Evolutionary conservation across 1,140 invertebrate genomes (phyloP), one percentile per base, ranked within the genome.

Genomic region (Watersipora subatra): DNA sequence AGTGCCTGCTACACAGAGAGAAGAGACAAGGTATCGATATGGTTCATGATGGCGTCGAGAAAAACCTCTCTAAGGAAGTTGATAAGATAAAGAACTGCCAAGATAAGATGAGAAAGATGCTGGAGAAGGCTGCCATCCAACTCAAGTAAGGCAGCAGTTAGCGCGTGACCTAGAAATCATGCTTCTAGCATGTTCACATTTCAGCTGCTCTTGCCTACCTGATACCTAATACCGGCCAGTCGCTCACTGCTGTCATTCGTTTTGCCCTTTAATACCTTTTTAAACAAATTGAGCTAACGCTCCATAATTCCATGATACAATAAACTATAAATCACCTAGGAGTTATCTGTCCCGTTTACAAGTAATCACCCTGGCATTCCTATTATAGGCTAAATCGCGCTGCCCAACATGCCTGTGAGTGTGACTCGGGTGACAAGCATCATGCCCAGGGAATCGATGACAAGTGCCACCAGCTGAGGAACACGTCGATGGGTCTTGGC

Each of bases 1-100:
- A 93, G 76, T 92, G 90, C 75, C 80, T 93, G 19, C 92, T 92
- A 74, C 87, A 91, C 72, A 82, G 91, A 64, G 90, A 92, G 82
- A 87, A 87, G 61, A 83, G 90, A 67, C 85, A 88, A 80, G 89
- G 88, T 81, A 69, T 85, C 69, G 88, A 91, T 73, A 82, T 89
- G 72, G 87, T 89, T 0, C 87, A 91, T 67, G 89, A 92, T 73
- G 79, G 85, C 15, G 86, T 87, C 0, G 90, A 93, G 73, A 86
- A 89, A 73, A 82, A 84, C 0, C 78, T 92, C n/a, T 77, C 91
- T 1, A 84, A 86, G 74, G 92, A 93, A 82, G 86, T 92, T 19
- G 87, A 91, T 72, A 85, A 85, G 2, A 84, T 92, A 69, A 84
- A 88, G 61, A 86, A 86, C 69, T 86, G 86, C 67, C 87, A 91